Conservation (phyloP, 2,797 vertebrate genomes). For the Myripristis jacobus region DNA sequence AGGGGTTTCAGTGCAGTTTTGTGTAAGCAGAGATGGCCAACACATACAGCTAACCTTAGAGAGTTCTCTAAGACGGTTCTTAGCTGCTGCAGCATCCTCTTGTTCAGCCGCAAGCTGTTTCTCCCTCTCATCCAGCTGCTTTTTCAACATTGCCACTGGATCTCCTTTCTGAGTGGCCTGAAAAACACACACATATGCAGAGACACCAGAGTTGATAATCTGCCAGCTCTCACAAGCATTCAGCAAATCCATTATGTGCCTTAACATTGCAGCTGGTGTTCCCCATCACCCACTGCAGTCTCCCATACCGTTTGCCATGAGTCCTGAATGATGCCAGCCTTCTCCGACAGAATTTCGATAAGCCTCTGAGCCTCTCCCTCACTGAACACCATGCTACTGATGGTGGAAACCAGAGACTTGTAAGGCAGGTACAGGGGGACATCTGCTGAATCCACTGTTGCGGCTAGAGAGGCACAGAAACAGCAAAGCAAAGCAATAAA, state of each 20-base stretch:
- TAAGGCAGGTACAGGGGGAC: constrained; percentile 89
- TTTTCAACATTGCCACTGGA: constrained; percentile 89
- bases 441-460: constrained; percentile 75
- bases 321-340: constrained; percentile 89
- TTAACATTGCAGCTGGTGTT: neutral
- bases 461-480: constrained; percentile 52
- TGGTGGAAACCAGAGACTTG: constrained; percentile 89
- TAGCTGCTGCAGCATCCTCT: constrained; percentile 86
- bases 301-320: constrained; percentile 92
- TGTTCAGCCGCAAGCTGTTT: constrained; percentile 90
- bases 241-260: neutral
- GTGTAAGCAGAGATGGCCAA: no score
- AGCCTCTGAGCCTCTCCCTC: constrained; percentile 92
- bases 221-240: neutral
- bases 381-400: constrained; percentile 91
- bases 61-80: constrained; percentile 90
- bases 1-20: neutral
- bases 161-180: constrained; percentile 96
- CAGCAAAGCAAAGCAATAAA: neutral
- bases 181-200: constrained; percentile 13
- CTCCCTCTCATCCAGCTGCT: constrained; percentile 94
- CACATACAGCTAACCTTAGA: constrained; percentile 85
- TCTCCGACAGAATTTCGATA: constrained; percentile 94
- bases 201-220: neutral
- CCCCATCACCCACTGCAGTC: neutral